Evolutionary conservation across 2,797 vertebrate species (phyloP).

Genomic region (Gambelia wislizenii): DNA sequence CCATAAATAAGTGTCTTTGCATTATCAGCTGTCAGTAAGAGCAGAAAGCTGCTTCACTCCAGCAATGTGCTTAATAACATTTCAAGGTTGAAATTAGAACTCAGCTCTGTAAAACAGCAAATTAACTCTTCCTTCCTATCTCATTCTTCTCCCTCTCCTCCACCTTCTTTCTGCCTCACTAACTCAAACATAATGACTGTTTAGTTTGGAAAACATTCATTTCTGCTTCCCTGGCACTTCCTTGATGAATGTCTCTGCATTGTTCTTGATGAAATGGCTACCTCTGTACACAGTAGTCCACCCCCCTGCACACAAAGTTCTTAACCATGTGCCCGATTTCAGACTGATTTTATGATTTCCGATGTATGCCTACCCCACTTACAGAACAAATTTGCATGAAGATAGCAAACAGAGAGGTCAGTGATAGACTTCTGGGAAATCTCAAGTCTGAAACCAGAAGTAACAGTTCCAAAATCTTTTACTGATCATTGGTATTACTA

Average conservation of each 20-base stretch:
- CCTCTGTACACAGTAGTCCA: neutral
- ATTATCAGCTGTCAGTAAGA: fast-evolving
- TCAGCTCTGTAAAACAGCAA: conserved; percentile 22
- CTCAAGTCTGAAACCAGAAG: neutral
- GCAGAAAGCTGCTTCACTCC: conserved; percentile 16
- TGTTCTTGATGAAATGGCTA: conserved; percentile 25
- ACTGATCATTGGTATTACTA: too few relatives aligned
- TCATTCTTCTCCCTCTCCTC: neutral
- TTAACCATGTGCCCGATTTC: neutral
- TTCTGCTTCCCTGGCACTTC: conserved; percentile 20
- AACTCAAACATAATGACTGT: conserved; percentile 2
- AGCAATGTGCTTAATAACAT: conserved; percentile 15
- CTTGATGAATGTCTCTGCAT: neutral
- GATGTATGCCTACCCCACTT: neutral
- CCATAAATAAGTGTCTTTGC: conserved; percentile 9
- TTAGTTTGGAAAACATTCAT: conserved; percentile 29
- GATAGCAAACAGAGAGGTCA: neutral
- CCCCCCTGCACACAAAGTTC: neutral
- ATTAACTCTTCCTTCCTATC: conserved; percentile 39
- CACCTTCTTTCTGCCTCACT: neutral
- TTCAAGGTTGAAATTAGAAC: conserved; percentile 44
- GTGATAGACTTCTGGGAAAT: conserved; percentile 7
- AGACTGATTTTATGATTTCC: neutral
- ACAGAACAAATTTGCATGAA: conserved; percentile 5
- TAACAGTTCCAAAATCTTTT: neutral